Evolutionary conservation across 2,888 invertebrate species (phyloP).

Genomic region (Dorcus hopei): DNA sequence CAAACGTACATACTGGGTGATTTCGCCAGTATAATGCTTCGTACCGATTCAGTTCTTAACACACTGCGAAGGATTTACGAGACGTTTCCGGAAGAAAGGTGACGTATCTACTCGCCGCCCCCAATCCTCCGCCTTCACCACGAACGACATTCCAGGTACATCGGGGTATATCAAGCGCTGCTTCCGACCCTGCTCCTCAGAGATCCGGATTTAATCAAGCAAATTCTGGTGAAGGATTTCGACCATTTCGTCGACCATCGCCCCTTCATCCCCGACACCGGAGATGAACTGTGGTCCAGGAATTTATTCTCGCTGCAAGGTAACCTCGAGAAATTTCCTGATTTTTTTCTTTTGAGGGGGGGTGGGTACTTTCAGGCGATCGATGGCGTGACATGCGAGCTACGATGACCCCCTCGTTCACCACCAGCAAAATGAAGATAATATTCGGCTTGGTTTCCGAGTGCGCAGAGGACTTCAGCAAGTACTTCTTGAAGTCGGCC

Average conservation of each 20-base stretch:
- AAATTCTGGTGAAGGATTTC: conserved; percentile 44
- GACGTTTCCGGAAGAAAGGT: conserved; percentile 17
- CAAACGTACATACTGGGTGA: conserved; percentile 21
- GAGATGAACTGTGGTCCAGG: conserved; percentile 25
- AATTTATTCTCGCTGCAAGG: conserved; percentile 21
- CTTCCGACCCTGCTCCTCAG: conserved; percentile 28
- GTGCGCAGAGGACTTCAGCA: conserved; percentile 21
- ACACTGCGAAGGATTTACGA: conserved; percentile 8
- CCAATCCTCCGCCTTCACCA: too few species aligned
- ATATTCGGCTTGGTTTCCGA: conserved; percentile 15
- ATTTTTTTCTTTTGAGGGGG: too few species aligned
- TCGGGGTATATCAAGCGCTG: conserved; percentile 28
- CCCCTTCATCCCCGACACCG: conserved; percentile 28
- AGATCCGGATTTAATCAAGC: conserved; percentile 41
- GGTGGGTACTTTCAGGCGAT: conserved; percentile 9
- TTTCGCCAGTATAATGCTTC: conserved; percentile 6
- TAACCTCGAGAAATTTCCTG: too few species aligned
- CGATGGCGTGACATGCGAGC: conserved; percentile 44
- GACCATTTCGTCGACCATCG: conserved; percentile 44
- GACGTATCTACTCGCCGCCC: neutral
- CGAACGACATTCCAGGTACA: conserved; percentile 25
- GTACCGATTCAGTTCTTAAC: conserved; percentile 5
- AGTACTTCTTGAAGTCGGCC: conserved; percentile 24
- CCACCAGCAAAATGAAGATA: conserved; percentile 32
- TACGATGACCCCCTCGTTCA: conserved; percentile 45